phyloP scores from a whole-genome alignment of 1,140 invertebrate genomes.

The Eciton burchellii region DNA sequence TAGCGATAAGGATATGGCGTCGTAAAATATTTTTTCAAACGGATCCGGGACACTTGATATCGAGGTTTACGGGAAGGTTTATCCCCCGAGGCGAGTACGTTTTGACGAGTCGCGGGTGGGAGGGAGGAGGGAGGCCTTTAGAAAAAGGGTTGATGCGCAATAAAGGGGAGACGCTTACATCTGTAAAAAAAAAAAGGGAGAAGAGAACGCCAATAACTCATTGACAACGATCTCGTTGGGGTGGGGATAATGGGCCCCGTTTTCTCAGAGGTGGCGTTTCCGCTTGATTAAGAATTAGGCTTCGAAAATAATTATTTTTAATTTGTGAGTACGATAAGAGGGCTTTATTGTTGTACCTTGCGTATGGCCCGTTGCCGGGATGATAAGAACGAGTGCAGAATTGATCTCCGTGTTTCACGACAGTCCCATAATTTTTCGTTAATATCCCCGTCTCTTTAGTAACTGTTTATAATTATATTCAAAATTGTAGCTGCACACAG shows the following conservation, averaged over 20 bases:
- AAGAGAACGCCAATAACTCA: constrained; percentile 84
- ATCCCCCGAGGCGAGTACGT: constrained; percentile 67
- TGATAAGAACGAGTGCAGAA: constrained; percentile 56
- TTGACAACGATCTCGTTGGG: constrained; percentile 85
- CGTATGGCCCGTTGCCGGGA: constrained; percentile 21
- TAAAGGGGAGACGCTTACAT: constrained; percentile 79
- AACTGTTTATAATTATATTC: constrained; percentile 70
- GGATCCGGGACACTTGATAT: constrained; percentile 64
- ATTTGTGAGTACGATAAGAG: constrained; percentile 84
- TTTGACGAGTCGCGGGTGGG: constrained; percentile 62
- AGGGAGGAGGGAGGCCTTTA: too few relatives aligned
- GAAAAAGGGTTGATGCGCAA: constrained; percentile 82
- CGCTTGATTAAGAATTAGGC: constrained; percentile 82
- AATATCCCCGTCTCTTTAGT: constrained; percentile 80
- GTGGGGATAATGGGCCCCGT: constrained; percentile 81
- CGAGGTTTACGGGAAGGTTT: constrained; percentile 61
- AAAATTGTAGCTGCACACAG: constrained; percentile 11
- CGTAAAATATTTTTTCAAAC: constrained; percentile 49
- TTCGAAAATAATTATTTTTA: constrained; percentile 86
- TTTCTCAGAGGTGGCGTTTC: constrained; percentile 77
- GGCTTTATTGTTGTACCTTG: constrained; percentile 78
- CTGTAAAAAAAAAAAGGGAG: constrained; percentile 81
- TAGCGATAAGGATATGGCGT: constrained; percentile 29
- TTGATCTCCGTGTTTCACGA: constrained; percentile 79
- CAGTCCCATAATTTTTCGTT: constrained; percentile 82